A percentile compares a stretch with the other conserved stretches of the same genome.
Conservation (phyloP, 2,888 invertebrate species). For the Orthonychiurus folsomi region DNA sequence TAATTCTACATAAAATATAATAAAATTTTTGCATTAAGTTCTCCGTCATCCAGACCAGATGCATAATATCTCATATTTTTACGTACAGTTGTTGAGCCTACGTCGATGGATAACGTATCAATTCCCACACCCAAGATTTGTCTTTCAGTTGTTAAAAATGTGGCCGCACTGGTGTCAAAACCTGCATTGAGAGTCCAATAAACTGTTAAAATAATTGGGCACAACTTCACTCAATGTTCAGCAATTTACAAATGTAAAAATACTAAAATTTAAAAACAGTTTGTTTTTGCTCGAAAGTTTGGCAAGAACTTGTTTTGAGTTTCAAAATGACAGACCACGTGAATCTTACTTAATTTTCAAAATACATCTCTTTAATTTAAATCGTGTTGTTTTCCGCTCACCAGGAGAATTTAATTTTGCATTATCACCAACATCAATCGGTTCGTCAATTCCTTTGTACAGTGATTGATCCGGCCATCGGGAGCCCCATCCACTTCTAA, state of each 20-base stretch:
- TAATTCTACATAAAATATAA: too few relatives aligned
- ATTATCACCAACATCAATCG: neutral
- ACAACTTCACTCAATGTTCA: neutral
- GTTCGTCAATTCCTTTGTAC: constrained; percentile 7
- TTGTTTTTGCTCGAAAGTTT: too few relatives aligned
- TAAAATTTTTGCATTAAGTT: neutral
- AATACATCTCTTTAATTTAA: too few relatives aligned
- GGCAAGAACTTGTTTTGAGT: neutral
- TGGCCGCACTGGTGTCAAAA: constrained; percentile 24
- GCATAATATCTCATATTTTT: neutral
- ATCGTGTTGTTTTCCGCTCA: constrained; percentile 5
- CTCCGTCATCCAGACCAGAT: too few relatives aligned
- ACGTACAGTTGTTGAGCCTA: constrained; percentile 24
- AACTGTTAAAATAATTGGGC: neutral
- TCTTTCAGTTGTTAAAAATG: constrained; percentile 26
- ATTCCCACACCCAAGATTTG: constrained; percentile 35
- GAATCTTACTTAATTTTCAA: too few relatives aligned
- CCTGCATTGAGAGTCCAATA: constrained; percentile 18
- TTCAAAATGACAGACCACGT: too few relatives aligned
- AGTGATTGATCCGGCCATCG: constrained; percentile 20
- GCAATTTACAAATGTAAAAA: neutral
- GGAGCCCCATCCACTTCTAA: constrained; percentile 26
- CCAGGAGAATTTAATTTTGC: constrained; percentile 15
- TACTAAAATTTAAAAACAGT: neutral
- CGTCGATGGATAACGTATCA: constrained; percentile 32